phyloP scores from a whole-genome alignment of 1,140 invertebrate genomes.

The Eubasilissa regina region DNA sequence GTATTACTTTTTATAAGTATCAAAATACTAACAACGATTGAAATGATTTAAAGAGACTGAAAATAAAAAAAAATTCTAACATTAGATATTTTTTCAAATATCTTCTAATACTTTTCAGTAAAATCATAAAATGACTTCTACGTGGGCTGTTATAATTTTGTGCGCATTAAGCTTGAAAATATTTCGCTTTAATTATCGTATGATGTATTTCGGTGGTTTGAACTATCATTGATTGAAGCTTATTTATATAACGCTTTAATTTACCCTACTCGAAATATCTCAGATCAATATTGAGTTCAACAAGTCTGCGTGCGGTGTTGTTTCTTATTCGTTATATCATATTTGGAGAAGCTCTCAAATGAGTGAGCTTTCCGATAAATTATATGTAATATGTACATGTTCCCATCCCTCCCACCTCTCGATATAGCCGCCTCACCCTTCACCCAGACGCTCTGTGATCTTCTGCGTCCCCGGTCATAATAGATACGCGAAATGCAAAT shows the following conservation, averaged over 20 bases:
- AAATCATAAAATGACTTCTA: background rate
- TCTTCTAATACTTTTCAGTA: background rate
- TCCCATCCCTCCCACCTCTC: background rate
- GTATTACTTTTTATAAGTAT: background rate
- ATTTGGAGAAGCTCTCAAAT: background rate
- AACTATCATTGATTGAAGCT: background rate
- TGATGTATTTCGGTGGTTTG: background rate
- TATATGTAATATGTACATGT: background rate
- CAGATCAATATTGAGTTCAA: conserved; percentile 26
- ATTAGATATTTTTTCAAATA: background rate
- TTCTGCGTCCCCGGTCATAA: background rate
- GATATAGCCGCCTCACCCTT: background rate
- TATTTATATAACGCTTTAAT: conserved; percentile 9
- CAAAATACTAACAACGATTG: background rate
- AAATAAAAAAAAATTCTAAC: too few species aligned
- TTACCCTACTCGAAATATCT: background rate
- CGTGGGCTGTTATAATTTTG: background rate
- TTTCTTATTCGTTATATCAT: background rate
- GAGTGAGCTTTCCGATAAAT: background rate
- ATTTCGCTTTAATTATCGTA: background rate
- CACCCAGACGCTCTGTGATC: background rate
- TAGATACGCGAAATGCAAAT: conserved; percentile 8
- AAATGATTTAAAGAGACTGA: too few species aligned
- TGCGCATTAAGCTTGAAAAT: background rate
- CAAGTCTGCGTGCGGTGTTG: background rate